These are phyloP conservation scores for Lateolabrax maculatus DNA, from an alignment of 2,797 vertebrate species.

Conservation along the genomic window DNA sequence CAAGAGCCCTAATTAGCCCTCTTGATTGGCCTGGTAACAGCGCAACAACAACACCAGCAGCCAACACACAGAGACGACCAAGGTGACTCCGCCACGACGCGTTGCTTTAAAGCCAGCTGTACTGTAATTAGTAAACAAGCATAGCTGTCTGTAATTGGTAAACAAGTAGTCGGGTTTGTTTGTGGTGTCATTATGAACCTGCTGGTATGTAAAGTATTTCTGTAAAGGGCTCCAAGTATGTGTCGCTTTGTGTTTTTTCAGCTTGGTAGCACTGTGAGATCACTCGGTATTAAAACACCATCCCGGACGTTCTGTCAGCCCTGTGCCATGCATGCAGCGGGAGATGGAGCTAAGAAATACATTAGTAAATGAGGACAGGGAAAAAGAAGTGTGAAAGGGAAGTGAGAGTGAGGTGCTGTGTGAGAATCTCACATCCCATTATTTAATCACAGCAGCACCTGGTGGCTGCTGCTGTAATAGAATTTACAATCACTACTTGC, in stretches of 20 bases:
- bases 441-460: constrained; percentile 81
- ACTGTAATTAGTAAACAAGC: constrained; percentile 72
- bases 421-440: constrained; percentile 38
- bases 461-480: constrained; percentile 70
- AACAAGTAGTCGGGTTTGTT: constrained; percentile 70
- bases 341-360: constrained; percentile 37
- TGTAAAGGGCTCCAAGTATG: constrained; percentile 42
- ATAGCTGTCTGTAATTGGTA: constrained; percentile 68
- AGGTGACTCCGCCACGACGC: constrained; percentile 53
- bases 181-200: constrained; percentile 61
- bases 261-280: constrained; percentile 29
- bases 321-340: constrained; percentile 19
- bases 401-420: constrained; percentile 10
- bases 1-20: constrained; percentile 85
- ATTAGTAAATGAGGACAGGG: constrained; percentile 32
- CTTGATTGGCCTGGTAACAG: constrained; percentile 81
- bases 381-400: not conserved
- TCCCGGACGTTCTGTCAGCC: constrained; percentile 27
- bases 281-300: constrained; percentile 48
- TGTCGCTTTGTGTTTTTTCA: constrained; percentile 53
- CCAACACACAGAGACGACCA: constrained; percentile 58
- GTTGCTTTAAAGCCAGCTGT: constrained; percentile 60
- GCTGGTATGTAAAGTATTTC: constrained; percentile 59
- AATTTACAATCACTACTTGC: constrained; percentile 35
- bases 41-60: constrained; percentile 60